Evolutionary conservation across 2,797 vertebrate species (phyloP), one percentile per base, ranked within the genome.

Genomic region (Otus scops): DNA sequence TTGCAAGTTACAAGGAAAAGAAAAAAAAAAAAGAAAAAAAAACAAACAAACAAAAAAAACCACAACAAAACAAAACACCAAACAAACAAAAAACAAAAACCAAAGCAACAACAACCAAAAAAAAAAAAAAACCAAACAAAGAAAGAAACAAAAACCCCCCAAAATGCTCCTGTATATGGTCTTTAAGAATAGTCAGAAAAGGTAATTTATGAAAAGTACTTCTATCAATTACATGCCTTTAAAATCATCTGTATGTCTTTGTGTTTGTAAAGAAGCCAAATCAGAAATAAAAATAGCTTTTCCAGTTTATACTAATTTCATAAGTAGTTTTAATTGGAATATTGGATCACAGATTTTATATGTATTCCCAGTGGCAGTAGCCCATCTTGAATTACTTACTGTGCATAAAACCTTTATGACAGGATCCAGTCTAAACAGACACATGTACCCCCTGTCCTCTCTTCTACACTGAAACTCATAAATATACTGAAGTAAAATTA

Each of bases 381-480:
- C 17, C 22, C 9, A 36, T 79, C 39, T 71, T 71, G 28, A 6
- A 64, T 71, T 75, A 43, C 8, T 63, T 63, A 30, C 2, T 63
- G 11, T 39, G 17, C 16, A 24, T 43, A 69, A 83, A 89, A 82
- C 3, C 13, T 61, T 5, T 45, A 48, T 64, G 43, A 51, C 32
- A 63, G 34, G n/a, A 67, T 74, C 21, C 65, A 71, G 14, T 43
- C 17, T 48, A 85, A 87, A 41, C 2, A 75, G 24, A 50, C 11
- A 13, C 5, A 85, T 1, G 2, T 11, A 51, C 0, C 0, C 5
- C 8, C 27, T 68, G 39, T 54, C 15, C 3, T 59, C 34, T 75
- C 24, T 76, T 64, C 57, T 59, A 26, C 17, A n/a, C 12, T 64
- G 38, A 70, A 89, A 65, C 9, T 17, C 24, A 39, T 65, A 48